Evolutionary conservation across 2,888 invertebrate genomes (phyloP), one percentile per base, ranked within the genome.

Genomic region (Carcina quercana): DNA sequence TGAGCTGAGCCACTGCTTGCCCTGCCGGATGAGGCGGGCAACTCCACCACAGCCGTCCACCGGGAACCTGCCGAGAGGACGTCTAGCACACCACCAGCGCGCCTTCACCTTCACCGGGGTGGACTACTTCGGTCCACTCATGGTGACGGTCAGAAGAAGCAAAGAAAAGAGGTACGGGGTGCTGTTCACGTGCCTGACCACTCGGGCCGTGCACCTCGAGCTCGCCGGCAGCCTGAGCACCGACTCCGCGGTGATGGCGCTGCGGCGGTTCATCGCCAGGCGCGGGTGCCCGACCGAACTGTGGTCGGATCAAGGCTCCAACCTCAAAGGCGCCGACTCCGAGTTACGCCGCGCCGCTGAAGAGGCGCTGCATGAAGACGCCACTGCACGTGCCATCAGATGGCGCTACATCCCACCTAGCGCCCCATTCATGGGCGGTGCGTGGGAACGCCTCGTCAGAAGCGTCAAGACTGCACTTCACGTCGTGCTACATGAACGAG

Each of bases 331-430:
- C 3, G 31, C 34, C 2, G 34, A 34, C 17, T 13, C 13, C 5
- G 34, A 37, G 13, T 7, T 38, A n/a, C n/a, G n/a, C n/a, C n/a
- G n/a, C n/a, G n/a, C n/a, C n/a, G n/a, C n/a, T n/a, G n/a, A n/a
- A n/a, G 11, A 29, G 12, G 13, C 4, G 5, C 7, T 21, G 2
- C 22, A 36, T 5, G 34, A 19, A n/a, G 32, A 27, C 2, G 20
- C 24, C 2, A 12, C 35, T 2, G 20, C 32, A 6, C 6, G 10
- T 14, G 40, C 40, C 3, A 26, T 37, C 3, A 33, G 42, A 3
- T 45, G 45, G 38, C 32, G 26, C 1, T 45, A 38, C 13, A 38
- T 40, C 6, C 38, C 45, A 1, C 41, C 43, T 3, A 35, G 32
- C n/a, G 34, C 38, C 8, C 38, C 42, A 5, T 24, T 35, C 5